Conservation (phyloP, 92 coral and sea anemone species). For the Chrysogorgia sp. region DNA sequence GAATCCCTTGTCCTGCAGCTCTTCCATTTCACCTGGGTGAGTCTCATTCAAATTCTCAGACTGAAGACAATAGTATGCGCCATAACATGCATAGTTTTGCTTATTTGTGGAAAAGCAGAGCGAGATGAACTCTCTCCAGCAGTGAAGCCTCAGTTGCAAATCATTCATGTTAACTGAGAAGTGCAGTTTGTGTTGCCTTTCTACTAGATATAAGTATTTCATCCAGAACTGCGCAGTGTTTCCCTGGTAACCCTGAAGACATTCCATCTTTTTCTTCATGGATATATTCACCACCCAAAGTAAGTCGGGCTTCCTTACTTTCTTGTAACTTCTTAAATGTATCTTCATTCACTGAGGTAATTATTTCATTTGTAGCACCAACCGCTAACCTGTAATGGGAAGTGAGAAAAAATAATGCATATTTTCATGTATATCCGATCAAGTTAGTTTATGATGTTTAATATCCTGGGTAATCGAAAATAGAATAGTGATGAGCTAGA, state of each 20-base stretch:
- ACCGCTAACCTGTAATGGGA: too few relatives aligned
- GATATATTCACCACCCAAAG: too few relatives aligned
- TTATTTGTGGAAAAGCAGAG: conserved; percentile 19
- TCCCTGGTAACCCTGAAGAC: conserved; percentile 14
- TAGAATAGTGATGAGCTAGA: too few relatives aligned
- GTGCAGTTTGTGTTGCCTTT: conserved; percentile 19
- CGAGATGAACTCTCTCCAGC: conserved; percentile 24
- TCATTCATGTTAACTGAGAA: conserved; percentile 26
- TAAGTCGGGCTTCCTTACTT: too few relatives aligned
- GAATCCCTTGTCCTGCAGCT: conserved; percentile 29
- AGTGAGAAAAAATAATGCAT: too few relatives aligned
- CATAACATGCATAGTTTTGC: conserved; percentile 20
- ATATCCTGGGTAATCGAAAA: too few relatives aligned
- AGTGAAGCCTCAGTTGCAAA: conserved; percentile 17
- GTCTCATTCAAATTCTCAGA: conserved; percentile 9
- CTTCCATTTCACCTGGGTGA: conserved; percentile 12
- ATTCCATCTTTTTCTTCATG: conserved; percentile 24
- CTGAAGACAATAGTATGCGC: conserved; percentile 23
- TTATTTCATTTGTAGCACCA: too few relatives aligned
- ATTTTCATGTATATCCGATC: too few relatives aligned
- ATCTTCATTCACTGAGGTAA: too few relatives aligned
- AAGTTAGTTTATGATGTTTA: too few relatives aligned
- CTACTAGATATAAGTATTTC: conserved; percentile 5
- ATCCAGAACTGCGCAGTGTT: conserved; percentile 21
- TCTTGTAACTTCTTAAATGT: too few relatives aligned